Base-by-base conservation (phyloP, 92 coral and sea anemone genomes). In the Phenganax subtilis region DNA sequence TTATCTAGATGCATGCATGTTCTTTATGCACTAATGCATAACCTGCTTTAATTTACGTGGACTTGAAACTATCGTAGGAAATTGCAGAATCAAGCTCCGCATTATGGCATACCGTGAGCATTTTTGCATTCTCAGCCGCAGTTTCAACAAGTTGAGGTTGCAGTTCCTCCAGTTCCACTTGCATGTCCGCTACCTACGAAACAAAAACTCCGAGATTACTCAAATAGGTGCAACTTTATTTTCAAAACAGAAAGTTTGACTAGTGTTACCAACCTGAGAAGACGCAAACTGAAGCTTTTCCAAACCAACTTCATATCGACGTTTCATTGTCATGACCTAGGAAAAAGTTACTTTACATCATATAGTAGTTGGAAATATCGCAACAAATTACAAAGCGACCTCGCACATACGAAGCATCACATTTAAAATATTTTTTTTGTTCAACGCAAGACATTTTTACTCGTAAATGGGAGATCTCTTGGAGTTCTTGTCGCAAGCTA, bases 271-370 rank as follows among this genome's bases (percentile, higher is more conserved):
- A 47, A 96, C 99, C 97, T 96, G 99, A 10, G 99, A 96, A 51
- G 99, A 91, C 44, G 99, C 99, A 85, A 92, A 96, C 16, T 97
- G 97, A 29, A 96, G 93, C 72, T 96, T 96, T 62, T 96, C 99
- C 70, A 96, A 77, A 61, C 99, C 99, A 57, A 96, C 97, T 87
- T 96, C 99, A 81, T 96, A 96, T 27, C 99, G 93, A 28, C 96
- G 96, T 82, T 96, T 96, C 83, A 87, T 93, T 37, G 87, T 89
- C 91, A 96, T 90, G 47, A 96, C 97, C 97, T 93, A 82, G 10
- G 61, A 55, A 16, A 28, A 16, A 88, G 8, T 37, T 37, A 37
- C 47, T 37, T 37, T 37, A 37, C 5, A 37, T 37, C 47, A 37
- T 37, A 2, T 37, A 37, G 47, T 37, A 37, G 47, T 37, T 37